phyloP scores from a whole-genome alignment of 2,797 vertebrate species.

The Naso thynnoides region DNA sequence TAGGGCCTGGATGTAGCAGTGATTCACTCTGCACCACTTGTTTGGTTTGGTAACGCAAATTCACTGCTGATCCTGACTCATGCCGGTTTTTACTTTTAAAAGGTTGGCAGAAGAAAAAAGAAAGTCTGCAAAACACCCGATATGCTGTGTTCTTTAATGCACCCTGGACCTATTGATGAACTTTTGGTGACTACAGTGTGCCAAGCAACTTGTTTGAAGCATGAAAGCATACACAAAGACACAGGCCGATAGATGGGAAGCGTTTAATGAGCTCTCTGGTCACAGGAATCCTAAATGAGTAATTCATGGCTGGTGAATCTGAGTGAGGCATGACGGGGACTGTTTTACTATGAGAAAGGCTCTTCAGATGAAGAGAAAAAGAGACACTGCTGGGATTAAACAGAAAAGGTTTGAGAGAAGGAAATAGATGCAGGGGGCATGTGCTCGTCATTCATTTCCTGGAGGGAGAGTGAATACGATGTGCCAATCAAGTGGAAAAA shows the following conservation, averaged over 20 bases:
- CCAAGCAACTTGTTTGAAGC: neutral
- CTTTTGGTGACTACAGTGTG: constrained; percentile 8
- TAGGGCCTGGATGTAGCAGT: constrained; percentile 6
- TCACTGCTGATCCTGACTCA: constrained; percentile 15
- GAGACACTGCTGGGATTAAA: constrained; percentile 12
- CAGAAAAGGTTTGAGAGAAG: neutral
- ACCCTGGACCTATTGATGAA: constrained; percentile 8
- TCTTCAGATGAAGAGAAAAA: constrained; percentile 24
- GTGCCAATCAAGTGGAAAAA: constrained; percentile 17
- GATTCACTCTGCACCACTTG: constrained; percentile 12
- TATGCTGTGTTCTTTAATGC: neutral
- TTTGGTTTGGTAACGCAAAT: constrained; percentile 32
- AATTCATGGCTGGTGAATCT: constrained; percentile 15
- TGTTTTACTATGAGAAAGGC: constrained; percentile 4
- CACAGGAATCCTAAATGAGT: constrained; percentile 17
- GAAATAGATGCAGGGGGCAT: constrained; percentile 15
- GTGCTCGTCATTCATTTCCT: constrained; percentile 30
- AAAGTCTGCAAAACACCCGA: neutral
- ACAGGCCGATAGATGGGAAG: constrained; percentile 6
- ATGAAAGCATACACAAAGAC: constrained; percentile 13
- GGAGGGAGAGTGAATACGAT: constrained; percentile 26
- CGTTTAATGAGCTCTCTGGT: constrained; percentile 22
- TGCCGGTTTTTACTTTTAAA: constrained; percentile 1
- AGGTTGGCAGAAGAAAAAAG: neutral
- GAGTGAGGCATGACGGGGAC: constrained; percentile 2